phyloP scores from a whole-genome alignment of 2,113 vertebrate species.

The Pedionomus torquatus region DNA sequence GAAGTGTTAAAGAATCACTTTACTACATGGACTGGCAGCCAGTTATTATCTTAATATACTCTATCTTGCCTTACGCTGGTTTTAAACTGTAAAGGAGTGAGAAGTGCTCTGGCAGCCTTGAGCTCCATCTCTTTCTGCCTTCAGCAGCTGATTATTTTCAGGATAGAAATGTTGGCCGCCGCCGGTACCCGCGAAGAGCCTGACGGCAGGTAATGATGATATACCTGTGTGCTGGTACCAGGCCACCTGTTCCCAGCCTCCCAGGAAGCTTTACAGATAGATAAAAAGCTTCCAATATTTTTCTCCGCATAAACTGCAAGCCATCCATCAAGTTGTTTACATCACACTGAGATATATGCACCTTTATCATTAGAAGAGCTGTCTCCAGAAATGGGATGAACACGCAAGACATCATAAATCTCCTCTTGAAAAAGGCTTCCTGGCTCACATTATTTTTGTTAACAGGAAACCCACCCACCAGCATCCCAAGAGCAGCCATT shows the following conservation, averaged over 20 bases:
- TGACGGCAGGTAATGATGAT: slow-evolving; percentile 40
- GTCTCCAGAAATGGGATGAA: slow-evolving; percentile 52
- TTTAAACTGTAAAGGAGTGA: neutral
- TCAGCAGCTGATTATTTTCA: neutral
- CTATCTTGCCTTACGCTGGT: neutral
- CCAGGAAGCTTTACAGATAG: slow-evolving; percentile 18
- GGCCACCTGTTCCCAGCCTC: slow-evolving; percentile 54
- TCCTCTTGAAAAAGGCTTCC: neutral
- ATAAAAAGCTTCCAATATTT: slow-evolving; percentile 58
- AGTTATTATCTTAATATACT: neutral
- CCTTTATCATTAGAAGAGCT: slow-evolving; percentile 62
- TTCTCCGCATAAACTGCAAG: slow-evolving; percentile 1
- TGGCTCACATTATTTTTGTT: neutral
- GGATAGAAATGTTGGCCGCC: neutral
- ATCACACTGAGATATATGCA: slow-evolving; percentile 41
- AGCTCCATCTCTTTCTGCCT: neutral
- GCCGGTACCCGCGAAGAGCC: neutral
- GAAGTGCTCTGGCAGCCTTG: slow-evolving; percentile 10
- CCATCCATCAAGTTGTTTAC: slow-evolving; percentile 70
- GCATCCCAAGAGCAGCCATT: neutral
- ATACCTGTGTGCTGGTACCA: slow-evolving; percentile 16
- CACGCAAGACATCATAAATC: slow-evolving; percentile 10
- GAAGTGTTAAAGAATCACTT: neutral
- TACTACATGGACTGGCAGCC: neutral
- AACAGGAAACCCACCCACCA: neutral